Base-by-base conservation (phyloP, 2,797 vertebrate species). In the Cuculus canorus region DNA sequence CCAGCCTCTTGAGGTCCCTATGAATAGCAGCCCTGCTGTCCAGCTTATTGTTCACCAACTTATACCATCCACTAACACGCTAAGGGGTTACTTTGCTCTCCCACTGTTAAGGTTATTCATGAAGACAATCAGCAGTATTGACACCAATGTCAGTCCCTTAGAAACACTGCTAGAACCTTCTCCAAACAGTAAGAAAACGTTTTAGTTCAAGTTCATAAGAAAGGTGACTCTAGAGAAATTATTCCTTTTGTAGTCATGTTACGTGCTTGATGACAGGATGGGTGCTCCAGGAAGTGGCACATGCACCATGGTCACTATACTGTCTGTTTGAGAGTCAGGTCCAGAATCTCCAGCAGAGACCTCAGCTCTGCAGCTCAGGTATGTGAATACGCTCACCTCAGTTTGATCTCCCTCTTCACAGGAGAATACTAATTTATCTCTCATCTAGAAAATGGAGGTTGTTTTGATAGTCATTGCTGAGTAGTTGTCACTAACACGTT, bases 1-100 rank as follows among this genome's bases (percentile, higher is more conserved):
- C 24, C 25, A 50, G 45, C 32, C 17, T 70, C 33, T 22, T 63
- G 54, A 30, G 22, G 43, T 72, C 39, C 24, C 37, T 66, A 57
- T 64, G 56, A 73, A 13, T 50, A 75, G 54, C 12, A 52, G 25
- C 18, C n/a, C 25, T 71, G 37, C 27, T 18, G 27, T 66, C 23
- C 43, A 66, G 60, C 43, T 5, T 18, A 14, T 1, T 54, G 61
- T 28, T 33, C 2, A 1, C 16, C 48, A 16, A 1, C n/a, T 17
- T n/a, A 17, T 61, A 9, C 32, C 18, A 25, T 15, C 13, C 33
- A 17, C 2, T 9, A 0, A 22, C 25, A 45, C 37, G 45, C 47
- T 66, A 56, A 47, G 52, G 22, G 4, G 5, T 1, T 33, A 2
- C 18, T 77, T 47, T 53, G 17, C n/a, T n/a, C n/a, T 57, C 25